phyloP scores from a whole-genome alignment of 2,113 vertebrate species.

The Oceanites oceanicus region DNA sequence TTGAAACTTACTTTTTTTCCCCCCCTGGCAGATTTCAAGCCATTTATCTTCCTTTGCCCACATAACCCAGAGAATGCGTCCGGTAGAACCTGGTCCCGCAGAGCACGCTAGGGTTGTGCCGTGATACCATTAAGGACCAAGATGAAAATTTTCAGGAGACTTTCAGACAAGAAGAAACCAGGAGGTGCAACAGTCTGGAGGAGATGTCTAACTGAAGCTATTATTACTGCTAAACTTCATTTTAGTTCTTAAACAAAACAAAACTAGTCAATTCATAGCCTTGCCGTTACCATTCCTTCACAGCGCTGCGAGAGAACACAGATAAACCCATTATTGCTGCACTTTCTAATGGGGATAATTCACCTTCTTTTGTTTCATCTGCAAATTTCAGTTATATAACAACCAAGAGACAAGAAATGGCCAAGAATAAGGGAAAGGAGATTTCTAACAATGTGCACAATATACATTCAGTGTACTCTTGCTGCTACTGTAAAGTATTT shows the following conservation, averaged over 20 bases:
- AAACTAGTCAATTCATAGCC: not conserved
- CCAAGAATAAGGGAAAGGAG: conserved; percentile 5
- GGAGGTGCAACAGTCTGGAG: not conserved
- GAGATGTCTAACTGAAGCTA: not conserved
- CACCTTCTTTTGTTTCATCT: conserved; percentile 60
- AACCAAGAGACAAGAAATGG: conserved; percentile 4
- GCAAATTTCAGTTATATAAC: conserved; percentile 65
- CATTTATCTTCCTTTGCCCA: not conserved
- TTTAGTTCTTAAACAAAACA: not conserved
- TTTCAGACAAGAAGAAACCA: not conserved
- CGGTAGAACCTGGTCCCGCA: not conserved
- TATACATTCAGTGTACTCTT: not conserved
- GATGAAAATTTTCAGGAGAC: not conserved
- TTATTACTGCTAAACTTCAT: not conserved
- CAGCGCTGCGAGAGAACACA: not conserved
- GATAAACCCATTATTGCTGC: not conserved
- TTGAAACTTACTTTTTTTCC: not conserved
- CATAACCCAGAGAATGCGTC: not conserved
- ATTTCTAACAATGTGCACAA: not conserved
- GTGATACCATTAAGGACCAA: not conserved
- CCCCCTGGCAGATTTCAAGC: not conserved
- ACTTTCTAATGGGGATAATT: conserved; percentile 17
- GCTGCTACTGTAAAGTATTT: not conserved
- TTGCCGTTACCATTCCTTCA: not conserved
- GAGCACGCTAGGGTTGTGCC: not conserved